Conservation (phyloP, 2,113 vertebrate species). For the Serilophus lunatus region DNA sequence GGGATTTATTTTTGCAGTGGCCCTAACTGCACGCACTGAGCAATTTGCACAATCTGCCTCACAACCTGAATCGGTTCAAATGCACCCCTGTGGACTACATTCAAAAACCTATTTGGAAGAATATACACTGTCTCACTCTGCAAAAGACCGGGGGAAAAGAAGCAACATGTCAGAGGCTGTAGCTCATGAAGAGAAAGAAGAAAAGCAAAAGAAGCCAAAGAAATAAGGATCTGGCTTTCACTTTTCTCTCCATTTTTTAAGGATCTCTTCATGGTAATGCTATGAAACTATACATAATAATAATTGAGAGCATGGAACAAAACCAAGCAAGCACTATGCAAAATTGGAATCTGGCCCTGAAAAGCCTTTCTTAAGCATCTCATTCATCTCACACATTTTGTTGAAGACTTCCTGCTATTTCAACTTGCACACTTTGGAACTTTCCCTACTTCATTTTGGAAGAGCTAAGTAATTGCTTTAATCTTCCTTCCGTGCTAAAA, state of each 20-base stretch:
- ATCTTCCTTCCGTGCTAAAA: background rate
- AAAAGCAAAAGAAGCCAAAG: background rate
- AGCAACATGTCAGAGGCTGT: background rate
- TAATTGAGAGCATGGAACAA: slow-evolving; percentile 39
- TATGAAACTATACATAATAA: background rate
- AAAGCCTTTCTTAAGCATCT: background rate
- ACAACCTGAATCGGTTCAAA: slow-evolving; percentile 13
- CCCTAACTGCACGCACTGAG: slow-evolving; percentile 33
- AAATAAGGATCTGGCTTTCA: background rate
- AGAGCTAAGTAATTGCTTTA: slow-evolving; percentile 23
- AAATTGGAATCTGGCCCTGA: slow-evolving; percentile 33
- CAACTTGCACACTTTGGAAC: background rate
- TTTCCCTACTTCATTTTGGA: background rate
- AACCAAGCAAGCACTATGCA: slow-evolving; percentile 31
- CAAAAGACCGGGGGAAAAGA: background rate
- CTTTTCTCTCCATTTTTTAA: background rate
- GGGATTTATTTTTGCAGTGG: slow-evolving; percentile 40
- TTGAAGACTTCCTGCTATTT: slow-evolving; percentile 4
- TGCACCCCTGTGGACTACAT: slow-evolving; percentile 23
- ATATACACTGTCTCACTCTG: background rate
- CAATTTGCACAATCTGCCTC: slow-evolving; percentile 63
- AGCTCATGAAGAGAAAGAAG: background rate
- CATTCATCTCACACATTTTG: background rate
- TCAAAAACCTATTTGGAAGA: slow-evolving; percentile 41
- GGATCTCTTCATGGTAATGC: background rate